phyloP scores from a whole-genome alignment of 1,140 invertebrate species.

The Drosophila pachea region DNA sequence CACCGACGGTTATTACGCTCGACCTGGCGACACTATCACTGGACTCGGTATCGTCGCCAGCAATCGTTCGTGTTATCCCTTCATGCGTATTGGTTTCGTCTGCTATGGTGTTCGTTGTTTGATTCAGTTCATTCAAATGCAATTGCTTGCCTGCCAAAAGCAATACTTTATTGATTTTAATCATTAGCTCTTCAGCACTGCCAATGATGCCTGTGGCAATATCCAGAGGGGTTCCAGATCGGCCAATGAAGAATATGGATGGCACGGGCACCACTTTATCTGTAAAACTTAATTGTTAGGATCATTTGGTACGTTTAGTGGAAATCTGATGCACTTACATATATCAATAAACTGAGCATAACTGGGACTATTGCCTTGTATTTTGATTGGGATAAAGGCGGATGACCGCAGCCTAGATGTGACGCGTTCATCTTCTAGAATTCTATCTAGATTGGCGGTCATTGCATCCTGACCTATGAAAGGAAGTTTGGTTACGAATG shows the following conservation, averaged over 20 bases:
- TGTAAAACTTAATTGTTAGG: constrained; percentile 63
- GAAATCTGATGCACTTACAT: constrained; percentile 82
- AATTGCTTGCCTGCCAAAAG: constrained; percentile 53
- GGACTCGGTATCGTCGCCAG: constrained; percentile 33
- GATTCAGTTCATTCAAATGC: constrained; percentile 36
- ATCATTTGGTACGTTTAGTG: background rate
- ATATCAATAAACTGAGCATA: constrained; percentile 91
- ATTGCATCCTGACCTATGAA: constrained; percentile 84
- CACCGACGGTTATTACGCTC: no score
- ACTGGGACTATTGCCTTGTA: constrained; percentile 84
- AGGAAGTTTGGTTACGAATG: background rate
- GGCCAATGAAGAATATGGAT: constrained; percentile 91
- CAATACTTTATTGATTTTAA: constrained; percentile 81
- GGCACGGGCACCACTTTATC: constrained; percentile 91
- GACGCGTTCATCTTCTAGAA: constrained; percentile 82
- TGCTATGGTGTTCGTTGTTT: constrained; percentile 44
- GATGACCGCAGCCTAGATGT: constrained; percentile 80
- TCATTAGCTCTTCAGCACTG: constrained; percentile 78
- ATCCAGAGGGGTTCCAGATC: constrained; percentile 87
- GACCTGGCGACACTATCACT: background rate
- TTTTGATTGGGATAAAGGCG: constrained; percentile 86
- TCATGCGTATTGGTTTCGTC: background rate
- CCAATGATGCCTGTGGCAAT: constrained; percentile 83
- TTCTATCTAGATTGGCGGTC: constrained; percentile 81
- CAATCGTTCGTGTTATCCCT: constrained; percentile 34